phyloP scores from a whole-genome alignment of 2,888 invertebrate species.

The Eristalinus aeneus region DNA sequence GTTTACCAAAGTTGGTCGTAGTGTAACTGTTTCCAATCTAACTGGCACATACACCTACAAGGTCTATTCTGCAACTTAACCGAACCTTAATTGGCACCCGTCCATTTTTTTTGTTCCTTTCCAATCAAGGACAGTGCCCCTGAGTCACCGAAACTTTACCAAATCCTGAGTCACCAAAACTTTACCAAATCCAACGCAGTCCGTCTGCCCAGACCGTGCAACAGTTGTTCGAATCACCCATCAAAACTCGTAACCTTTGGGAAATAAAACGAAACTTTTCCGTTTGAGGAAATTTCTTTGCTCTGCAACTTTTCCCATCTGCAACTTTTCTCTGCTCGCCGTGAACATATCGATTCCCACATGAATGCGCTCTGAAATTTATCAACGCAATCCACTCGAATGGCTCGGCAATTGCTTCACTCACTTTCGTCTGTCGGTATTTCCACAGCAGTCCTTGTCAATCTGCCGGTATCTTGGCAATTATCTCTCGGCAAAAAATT shows the following conservation, averaged over 20 bases:
- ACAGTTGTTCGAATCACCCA: not conserved
- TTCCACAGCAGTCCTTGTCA: too few species aligned
- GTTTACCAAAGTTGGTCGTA: too few species aligned
- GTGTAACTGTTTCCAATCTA: too few species aligned
- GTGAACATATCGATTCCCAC: not conserved
- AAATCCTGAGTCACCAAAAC: too few species aligned
- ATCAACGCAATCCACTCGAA: not conserved
- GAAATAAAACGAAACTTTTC: not conserved
- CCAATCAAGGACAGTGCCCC: too few species aligned
- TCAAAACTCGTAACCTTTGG: not conserved
- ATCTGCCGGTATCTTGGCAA: conserved; percentile 22
- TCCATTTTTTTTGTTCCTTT: too few species aligned
- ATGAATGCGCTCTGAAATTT: not conserved
- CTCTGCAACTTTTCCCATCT: not conserved
- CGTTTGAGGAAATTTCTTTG: not conserved
- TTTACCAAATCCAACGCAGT: not conserved
- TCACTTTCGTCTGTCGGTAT: not conserved
- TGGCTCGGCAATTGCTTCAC: not conserved
- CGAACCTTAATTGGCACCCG: too few species aligned
- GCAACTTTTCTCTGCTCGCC: not conserved
- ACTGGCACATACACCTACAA: too few species aligned
- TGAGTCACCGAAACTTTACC: too few species aligned
- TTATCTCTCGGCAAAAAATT: conserved; percentile 23
- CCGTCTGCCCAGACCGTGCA: too few species aligned
- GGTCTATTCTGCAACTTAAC: too few species aligned